Evolutionary conservation across 2,888 invertebrate species (phyloP), one percentile per base, ranked within the genome.

Genomic region (Cephus sareptanus): DNA sequence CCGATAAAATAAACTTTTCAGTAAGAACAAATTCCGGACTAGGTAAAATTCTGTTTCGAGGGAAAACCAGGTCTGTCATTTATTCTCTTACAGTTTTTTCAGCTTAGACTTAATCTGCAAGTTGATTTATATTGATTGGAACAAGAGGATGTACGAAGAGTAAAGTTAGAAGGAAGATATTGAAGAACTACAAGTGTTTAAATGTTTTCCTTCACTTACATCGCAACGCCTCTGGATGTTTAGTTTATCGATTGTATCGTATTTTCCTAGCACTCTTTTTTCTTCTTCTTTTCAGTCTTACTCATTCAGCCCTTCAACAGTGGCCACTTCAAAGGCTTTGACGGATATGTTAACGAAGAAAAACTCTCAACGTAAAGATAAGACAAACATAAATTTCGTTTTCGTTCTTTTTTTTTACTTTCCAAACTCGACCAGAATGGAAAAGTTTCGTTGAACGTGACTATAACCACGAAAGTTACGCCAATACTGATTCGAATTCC

Each of bases 1-100:
- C 15, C 79, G 81, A 80, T 79, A 80, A 78, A 77, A 71, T 35
- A 82, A 86, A 87, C 81, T 85, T 87, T 79, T 79, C 35, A 79
- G 81, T 84, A 82, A 86, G 87, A 88, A 88, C 84, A 85, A 86
- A 87, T 87, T 84, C 79, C 76, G 6, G 70, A 37, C 71, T 37
- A 71, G 23, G 31, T 34, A 23, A 15, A 31, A 30, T 68, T 68
- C 30, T 12, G 31, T n/a, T 40, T n/a, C 71, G 2, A 31, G 2
- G 1, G 12, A 15, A 56, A 56, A 23, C 1, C 12, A 31, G 71
- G 2, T 23, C 9, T 56, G 71, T 31, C 9, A 15, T 15, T 15
- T 34, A 33, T 11, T 34, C 73, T 74, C 37, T 30, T 75, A 68
- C 69, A 40, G n/a, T 34, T n/a, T 68, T n/a, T 68, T 34, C 34